Base-by-base conservation (phyloP, 1,140 invertebrate species). In the Drosophila kanapiae region DNA sequence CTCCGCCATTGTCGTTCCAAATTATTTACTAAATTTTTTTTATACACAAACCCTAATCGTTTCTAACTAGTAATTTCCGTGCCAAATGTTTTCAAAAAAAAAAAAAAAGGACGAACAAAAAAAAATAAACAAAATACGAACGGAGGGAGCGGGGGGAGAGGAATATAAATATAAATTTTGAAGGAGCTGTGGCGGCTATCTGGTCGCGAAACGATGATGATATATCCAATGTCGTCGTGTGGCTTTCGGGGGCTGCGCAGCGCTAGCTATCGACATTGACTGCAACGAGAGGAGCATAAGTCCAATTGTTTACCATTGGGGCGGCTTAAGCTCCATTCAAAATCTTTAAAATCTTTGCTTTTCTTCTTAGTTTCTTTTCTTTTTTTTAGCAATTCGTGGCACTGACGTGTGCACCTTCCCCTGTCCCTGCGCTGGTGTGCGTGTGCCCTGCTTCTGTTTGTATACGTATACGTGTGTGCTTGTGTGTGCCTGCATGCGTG, bases 241-340 rank as follows among this genome's bases (percentile, higher is more conserved):
- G 38, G 38, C 38, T 56, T 23, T 38, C 62, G 62, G 38, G 31
- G 62, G 38, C 57, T 88, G 64, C 76, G 67, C 47, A 48, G 38
- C 81, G 71, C 77, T 80, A 74, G 49, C 80, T 88, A 85, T 85
- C 82, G 82, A 88, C 83, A 87, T 87, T 83, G 84, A 83, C 84
- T 80, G 84, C 60, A 87, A 83, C 31, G 60, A 63, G 38, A 68
- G 63, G 60, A 51, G 40, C 40, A 37, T 60, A 62, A 23, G 33
- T 31, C 42, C 11, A 31, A 13, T 35, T 47, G 42, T 51, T 59
- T 31, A 72, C 53, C 65, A 69, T 60, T 14, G 35, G 62, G 16
- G 16, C 37, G 13, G 29, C 60, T 29, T 68, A n/a, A 68, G 40
- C 60, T 49, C 18, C 43, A 2, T 14, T n/a, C n/a, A 6, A 11